Evolutionary conservation across 2,113 vertebrate species (phyloP), one percentile per base, ranked within the genome.

Genomic region (Neotragus moschatus): DNA sequence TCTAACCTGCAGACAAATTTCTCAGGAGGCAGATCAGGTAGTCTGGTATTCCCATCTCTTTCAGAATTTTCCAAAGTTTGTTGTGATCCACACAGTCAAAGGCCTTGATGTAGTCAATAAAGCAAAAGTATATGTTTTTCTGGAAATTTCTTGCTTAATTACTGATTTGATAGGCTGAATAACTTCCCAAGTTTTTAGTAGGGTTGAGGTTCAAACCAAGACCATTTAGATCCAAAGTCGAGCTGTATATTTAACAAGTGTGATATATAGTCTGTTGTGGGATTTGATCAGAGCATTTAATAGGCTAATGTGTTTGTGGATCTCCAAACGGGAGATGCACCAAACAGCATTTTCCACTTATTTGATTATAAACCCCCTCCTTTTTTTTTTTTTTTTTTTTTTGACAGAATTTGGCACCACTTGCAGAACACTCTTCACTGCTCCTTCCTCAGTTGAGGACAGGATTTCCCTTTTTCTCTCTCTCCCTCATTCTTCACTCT

Each of bases 241-340:
- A 77, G n/a, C 80, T 94, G 60, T 28, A 90, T 36, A 17, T 70
- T 90, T 66, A 93, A 53, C 66, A 25, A 79, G 53, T 79, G 91
- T 92, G 90, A 92, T 96, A 45, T 81, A 49, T 28, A 70, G 39
- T 81, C 73, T 92, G 79, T 85, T 91, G 39, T 10, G 96, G 77
- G 84, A 81, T 96, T 96, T 66, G 90, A 90, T 96, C 90, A 96
- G 81, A 95, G 90, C 85, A 92, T 96, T 94, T 96, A 96, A 84
- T 70, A 96, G 96, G 90, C 55, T 96, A 94, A 85, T 96, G 60
- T 85, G 95, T 92, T 85, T 96, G 79, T 77, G 80, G 87, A 58
- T 95, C n/a, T 96, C 80, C 77, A 95, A 88, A 81, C 66, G 79
- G 61, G 61, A 93, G 56, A 56, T 81, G 36, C 25, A 94, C 70